Evolutionary conservation across 2,797 vertebrate species (phyloP), one percentile per base, ranked within the genome.

Genomic region (Mastacembelus armatus): DNA sequence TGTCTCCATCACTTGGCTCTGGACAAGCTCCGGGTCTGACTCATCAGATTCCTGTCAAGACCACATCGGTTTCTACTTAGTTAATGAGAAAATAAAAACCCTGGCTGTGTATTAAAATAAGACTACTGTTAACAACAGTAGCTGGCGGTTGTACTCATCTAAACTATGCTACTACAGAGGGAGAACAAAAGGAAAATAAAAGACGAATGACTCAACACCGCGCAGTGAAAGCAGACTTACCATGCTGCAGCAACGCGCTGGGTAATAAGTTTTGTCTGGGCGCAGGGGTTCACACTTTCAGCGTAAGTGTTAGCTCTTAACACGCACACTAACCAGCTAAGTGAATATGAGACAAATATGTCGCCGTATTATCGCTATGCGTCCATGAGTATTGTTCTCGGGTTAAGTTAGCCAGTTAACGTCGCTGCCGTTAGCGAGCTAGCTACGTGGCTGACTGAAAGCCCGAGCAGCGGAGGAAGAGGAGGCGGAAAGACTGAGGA

Each of bases 401-500:
- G 32, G 39, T 42, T 66, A 52, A 32, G 39, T 42, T 66, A 52
- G 71, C 50, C 24, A 4, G 75, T 70, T 63, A 74, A 54, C 63
- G 60, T 43, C 27, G 70, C 58, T n/a, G 50, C 47, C 48, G 66
- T 48, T 77, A 61, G 77, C 67, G 27, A 81, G 68, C 73, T 55
- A 81, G 86, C 91, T 87, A 92, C 88, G 92, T 91, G 89, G 92
- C 92, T 67, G 73, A 26, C 48, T 15, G 43, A 74, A 78, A 56
- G 79, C 80, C 42, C 51, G 50, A 21, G 81, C 74, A n/a, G 81
- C 11, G 47, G 87, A 89, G 74, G 86, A 86, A 86, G 81, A 87
- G 86, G 88, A 91, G 88, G 89, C 83, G 91, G 89, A 89, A 84
- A 91, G 79, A 73, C 74, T 83, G 88, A 85, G 83, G 83, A 83